These are phyloP conservation scores for Paedocypris micromegethes DNA, from an alignment of 2,797 vertebrate genomes.

Conservation along the genomic window DNA sequence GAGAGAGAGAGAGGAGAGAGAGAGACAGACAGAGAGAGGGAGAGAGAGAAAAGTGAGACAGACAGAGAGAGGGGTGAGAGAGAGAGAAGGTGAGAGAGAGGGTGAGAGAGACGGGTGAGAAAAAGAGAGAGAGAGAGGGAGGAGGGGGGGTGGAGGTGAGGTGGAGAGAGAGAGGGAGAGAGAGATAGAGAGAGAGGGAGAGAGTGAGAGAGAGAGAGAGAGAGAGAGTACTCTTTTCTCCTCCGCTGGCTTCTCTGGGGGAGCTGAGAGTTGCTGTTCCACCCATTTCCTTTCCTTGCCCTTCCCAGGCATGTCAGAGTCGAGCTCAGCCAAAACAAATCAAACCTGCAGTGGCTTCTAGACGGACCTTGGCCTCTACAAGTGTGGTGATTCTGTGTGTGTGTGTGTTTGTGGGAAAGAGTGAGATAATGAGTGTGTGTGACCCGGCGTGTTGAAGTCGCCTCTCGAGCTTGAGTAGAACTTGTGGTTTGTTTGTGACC, in stretches of 20 bases:
- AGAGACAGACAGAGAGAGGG: too few relatives aligned
- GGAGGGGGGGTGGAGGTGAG: too few relatives aligned
- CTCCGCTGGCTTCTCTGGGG: conserved; percentile 57
- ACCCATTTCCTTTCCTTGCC: conserved; percentile 93
- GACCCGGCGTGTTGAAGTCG: conserved; percentile 50
- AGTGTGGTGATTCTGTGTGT: conserved; percentile 71
- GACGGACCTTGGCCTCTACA: conserved; percentile 65
- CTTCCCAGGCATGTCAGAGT: conserved; percentile 88
- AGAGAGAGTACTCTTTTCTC: conserved; percentile 27
- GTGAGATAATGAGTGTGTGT: conserved; percentile 49
- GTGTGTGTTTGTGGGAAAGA: conserved; percentile 61
- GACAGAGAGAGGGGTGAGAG: too few relatives aligned
- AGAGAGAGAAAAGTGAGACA: too few relatives aligned
- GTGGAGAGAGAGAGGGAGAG: too few relatives aligned
- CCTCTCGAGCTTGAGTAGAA: conserved; percentile 43
- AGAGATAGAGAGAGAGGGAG: too few relatives aligned
- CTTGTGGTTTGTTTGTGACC: not conserved
- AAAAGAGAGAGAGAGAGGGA: too few relatives aligned
- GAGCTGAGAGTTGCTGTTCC: conserved; percentile 72
- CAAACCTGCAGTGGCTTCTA: conserved; percentile 75
- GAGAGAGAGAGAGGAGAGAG: too few relatives aligned
- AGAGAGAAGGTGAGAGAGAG: too few relatives aligned
- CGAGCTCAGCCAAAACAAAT: conserved; percentile 82
- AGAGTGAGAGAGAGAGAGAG: not conserved
- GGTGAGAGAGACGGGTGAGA: too few relatives aligned